Evolutionary conservation across 2,113 vertebrate genomes (phyloP).

Genomic region (Epinephelus lanceolatus): DNA sequence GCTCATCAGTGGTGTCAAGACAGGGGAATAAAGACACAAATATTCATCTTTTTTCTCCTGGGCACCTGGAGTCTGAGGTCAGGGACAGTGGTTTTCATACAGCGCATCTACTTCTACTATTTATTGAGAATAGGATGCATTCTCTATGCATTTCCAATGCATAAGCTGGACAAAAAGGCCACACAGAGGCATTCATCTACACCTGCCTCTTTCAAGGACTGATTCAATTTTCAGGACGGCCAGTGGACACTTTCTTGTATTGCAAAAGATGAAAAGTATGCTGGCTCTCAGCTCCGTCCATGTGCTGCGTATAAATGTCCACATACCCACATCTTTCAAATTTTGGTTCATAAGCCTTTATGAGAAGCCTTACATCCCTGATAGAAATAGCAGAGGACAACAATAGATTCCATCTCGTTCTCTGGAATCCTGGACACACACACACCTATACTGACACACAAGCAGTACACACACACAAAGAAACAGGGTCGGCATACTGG

Average conservation of each 20-base stretch:
- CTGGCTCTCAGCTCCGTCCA: conserved; percentile 9
- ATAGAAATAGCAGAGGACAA: conserved; percentile 58
- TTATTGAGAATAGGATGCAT: not conserved
- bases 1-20: conserved; percentile 22
- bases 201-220: conserved; percentile 58
- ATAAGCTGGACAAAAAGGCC: conserved; percentile 27
- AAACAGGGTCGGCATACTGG: conserved; percentile 9
- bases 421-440: conserved; percentile 30
- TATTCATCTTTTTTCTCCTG: not conserved
- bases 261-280: conserved; percentile 17
- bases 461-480: conserved; percentile 20
- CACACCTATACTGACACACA: conserved; percentile 8
- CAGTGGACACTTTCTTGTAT: conserved; percentile 35
- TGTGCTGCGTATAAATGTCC: conserved; percentile 36
- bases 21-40: not conserved
- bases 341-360: conserved; percentile 37
- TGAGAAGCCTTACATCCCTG: conserved; percentile 46
- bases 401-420: conserved; percentile 64
- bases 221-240: conserved; percentile 42
- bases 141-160: not conserved
- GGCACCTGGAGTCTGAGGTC: not conserved
- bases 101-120: not conserved
- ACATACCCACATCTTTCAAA: conserved; percentile 54
- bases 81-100: not conserved
- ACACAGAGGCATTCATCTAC: conserved; percentile 35